Conservation (phyloP, 2,113 vertebrate species). For the Erythrolamprus reginae region DNA sequence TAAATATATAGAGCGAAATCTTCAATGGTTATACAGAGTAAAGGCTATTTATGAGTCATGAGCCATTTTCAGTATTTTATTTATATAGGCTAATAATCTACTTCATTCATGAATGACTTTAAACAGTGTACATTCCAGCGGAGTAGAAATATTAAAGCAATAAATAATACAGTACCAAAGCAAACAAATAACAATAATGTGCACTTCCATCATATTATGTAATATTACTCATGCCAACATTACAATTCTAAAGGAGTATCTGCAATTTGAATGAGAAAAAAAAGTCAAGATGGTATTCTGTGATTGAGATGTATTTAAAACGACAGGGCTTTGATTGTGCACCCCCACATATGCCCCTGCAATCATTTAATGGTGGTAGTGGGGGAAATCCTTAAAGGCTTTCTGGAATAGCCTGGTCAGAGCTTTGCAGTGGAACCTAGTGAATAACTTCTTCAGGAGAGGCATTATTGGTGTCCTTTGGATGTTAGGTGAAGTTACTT, state of each 20-base stretch:
- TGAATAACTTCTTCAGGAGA: not conserved
- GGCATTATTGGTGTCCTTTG: not conserved
- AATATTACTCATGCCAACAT: not conserved
- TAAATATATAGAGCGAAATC: not conserved
- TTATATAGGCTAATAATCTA: not conserved
- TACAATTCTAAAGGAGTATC: not conserved
- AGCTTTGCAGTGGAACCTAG: not conserved
- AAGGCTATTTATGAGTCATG: not conserved
- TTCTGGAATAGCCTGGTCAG: not conserved
- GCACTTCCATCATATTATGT: not conserved
- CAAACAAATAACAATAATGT: not conserved
- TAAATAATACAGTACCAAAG: not conserved
- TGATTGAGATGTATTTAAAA: not conserved
- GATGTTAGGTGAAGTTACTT: not conserved
- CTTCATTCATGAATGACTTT: not conserved
- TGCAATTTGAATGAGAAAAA: not conserved
- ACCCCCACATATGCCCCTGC: not conserved
- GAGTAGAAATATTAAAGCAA: not conserved
- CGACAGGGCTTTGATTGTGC: not conserved
- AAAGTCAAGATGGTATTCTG: not conserved
- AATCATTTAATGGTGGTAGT: not conserved
- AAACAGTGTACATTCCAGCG: not conserved
- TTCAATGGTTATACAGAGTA: not conserved
- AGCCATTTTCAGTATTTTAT: not conserved
- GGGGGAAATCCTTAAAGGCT: not conserved